Conservation (phyloP, 2,113 vertebrate genomes). For the Pagrus major region DNA sequence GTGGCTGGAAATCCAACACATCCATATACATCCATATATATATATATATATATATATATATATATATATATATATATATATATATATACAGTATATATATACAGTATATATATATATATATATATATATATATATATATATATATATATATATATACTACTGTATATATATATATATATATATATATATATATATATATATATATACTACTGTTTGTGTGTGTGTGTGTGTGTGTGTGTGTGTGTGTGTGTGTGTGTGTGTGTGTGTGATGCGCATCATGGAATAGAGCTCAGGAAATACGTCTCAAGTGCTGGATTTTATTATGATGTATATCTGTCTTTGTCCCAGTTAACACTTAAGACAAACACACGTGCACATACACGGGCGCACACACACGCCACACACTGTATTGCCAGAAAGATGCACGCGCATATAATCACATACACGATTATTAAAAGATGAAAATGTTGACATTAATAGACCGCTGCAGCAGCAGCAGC, state of each 20-base stretch:
- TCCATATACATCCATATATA: too few species aligned
- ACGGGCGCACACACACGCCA: background rate
- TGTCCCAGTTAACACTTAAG: background rate
- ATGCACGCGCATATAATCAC: background rate
- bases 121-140: too few species aligned
- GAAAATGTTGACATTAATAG: constrained; percentile 25
- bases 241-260: too few species aligned
- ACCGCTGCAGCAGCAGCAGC: constrained; percentile 47
- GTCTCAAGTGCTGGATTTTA: background rate
- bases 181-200: too few species aligned
- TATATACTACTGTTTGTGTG: too few species aligned
- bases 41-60: too few species aligned
- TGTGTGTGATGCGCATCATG: background rate
- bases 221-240: too few species aligned
- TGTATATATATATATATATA: too few species aligned
- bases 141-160: too few species aligned
- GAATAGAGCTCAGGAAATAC: background rate
- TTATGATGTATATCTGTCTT: background rate
- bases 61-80: too few species aligned
- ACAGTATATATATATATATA: too few species aligned
- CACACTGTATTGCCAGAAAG: background rate
- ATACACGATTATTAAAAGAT: constrained; percentile 16
- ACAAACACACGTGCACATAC: background rate
- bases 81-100: background rate
- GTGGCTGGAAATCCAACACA: background rate